A percentile compares a stretch with the other conserved stretches of the same genome.
These are phyloP conservation scores for Micrastur ruficollis DNA, from an alignment of 2,797 vertebrate species.

Conservation along the genomic window DNA sequence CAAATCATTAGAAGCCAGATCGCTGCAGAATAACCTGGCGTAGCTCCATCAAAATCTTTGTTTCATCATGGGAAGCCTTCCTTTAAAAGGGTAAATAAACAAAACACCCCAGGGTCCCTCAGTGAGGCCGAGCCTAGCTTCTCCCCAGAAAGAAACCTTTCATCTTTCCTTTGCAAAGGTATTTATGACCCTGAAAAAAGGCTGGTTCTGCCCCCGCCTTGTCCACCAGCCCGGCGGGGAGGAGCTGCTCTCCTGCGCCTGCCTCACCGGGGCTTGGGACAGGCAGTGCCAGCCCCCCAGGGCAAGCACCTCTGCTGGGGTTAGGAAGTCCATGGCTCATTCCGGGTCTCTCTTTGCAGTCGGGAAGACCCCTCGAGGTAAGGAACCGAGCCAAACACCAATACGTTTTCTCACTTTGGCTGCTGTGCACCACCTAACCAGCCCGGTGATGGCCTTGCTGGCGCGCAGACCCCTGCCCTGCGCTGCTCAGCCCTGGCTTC, in stretches of 20 bases:
- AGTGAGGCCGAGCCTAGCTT: background rate
- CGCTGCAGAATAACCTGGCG: background rate
- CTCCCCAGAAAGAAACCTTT: background rate
- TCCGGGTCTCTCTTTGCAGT: background rate
- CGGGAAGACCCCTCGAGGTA: background rate
- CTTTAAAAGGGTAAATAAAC: background rate
- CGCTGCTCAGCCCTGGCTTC: background rate
- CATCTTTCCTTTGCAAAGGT: background rate
- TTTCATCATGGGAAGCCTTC: background rate
- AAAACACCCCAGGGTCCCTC: background rate
- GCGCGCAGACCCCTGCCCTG: background rate
- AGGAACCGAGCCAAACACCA: background rate
- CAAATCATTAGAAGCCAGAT: background rate
- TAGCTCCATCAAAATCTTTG: background rate
- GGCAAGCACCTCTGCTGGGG: background rate
- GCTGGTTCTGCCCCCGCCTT: fast-evolving
- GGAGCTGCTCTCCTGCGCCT: background rate
- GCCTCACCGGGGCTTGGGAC: background rate
- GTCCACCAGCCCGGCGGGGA: background rate
- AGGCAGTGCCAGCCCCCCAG: background rate
- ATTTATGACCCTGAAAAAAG: background rate
- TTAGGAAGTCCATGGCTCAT: fast-evolving
- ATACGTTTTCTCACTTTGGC: background rate
- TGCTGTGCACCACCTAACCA: background rate
- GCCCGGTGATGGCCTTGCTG: fast-evolving